These are phyloP conservation scores for Silurus meridionalis DNA, from an alignment of 2,113 vertebrate species.

Conservation along the genomic window DNA sequence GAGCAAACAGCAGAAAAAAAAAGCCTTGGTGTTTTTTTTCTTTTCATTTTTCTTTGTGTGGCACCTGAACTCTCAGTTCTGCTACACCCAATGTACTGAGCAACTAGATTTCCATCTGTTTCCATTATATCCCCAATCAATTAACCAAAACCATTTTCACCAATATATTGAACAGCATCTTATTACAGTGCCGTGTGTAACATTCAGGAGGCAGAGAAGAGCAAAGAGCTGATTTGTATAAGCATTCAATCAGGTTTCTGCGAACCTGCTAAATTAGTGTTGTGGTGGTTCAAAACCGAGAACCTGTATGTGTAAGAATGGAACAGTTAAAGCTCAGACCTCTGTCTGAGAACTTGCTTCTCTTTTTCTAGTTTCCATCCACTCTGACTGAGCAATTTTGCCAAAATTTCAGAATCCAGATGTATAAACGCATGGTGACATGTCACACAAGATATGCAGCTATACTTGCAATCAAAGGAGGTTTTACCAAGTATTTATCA, in stretches of 20 bases:
- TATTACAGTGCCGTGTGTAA: not conserved
- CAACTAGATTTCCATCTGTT: not conserved
- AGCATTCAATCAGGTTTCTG: not conserved
- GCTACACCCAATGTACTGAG: not conserved
- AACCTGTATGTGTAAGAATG: not conserved
- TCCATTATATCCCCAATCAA: not conserved
- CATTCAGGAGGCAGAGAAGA: not conserved
- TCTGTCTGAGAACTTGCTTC: not conserved
- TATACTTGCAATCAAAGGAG: not conserved
- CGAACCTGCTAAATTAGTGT: not conserved
- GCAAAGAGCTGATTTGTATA: not conserved
- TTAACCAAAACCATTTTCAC: not conserved
- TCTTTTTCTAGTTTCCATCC: not conserved
- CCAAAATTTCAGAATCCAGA: not conserved
- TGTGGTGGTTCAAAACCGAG: not conserved
- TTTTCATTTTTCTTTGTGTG: not conserved
- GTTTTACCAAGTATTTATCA: not conserved
- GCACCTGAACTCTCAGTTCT: not conserved
- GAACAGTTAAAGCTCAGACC: not conserved
- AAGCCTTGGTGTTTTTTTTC: not conserved
- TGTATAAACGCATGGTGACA: not conserved
- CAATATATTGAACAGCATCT: not conserved
- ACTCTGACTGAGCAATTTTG: not conserved
- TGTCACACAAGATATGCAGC: not conserved
- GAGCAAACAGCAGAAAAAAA: conserved; percentile 10